Evolutionary conservation across 2,797 vertebrate species (phyloP).

Genomic region (Syngnathus acus): DNA sequence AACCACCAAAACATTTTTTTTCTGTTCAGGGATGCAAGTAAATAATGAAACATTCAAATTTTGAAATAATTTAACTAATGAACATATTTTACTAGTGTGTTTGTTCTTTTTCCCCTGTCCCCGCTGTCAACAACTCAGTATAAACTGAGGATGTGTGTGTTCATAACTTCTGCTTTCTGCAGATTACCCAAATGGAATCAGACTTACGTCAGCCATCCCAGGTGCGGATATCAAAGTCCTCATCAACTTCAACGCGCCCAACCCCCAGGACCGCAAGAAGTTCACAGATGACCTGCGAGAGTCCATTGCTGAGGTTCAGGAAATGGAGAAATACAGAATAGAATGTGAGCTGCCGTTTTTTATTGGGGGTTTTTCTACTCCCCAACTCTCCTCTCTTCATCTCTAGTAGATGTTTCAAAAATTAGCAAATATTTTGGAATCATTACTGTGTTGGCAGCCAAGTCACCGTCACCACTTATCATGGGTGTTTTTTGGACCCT

Average conservation of each 20-base stretch:
- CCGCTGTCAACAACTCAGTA: constrained; percentile 20
- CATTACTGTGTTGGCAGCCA: not conserved
- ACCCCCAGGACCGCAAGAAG: constrained; percentile 97
- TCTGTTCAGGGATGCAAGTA: no score
- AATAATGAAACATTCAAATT: no score
- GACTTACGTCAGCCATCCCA: constrained; percentile 90
- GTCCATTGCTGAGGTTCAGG: constrained; percentile 94
- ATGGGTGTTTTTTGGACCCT: constrained; percentile 20
- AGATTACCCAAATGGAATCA: constrained; percentile 97
- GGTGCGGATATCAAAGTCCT: constrained; percentile 95
- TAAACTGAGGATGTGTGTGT: constrained; percentile 6
- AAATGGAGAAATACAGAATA: constrained; percentile 99
- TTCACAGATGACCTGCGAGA: constrained; percentile 95
- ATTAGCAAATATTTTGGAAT: constrained; percentile 3
- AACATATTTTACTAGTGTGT: not conserved
- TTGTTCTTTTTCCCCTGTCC: not conserved
- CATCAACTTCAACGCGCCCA: constrained; percentile 97
- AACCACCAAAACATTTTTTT: no score
- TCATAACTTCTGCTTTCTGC: constrained; percentile 8
- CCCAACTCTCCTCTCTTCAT: not conserved
- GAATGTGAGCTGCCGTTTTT: constrained; percentile 81
- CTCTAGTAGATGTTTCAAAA: constrained; percentile 8
- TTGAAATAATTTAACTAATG: no score
- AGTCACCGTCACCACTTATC: constrained; percentile 24
- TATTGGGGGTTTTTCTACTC: not conserved